Base-by-base conservation (phyloP, 2,113 vertebrate genomes). In the Agapornis roseicollis region DNA sequence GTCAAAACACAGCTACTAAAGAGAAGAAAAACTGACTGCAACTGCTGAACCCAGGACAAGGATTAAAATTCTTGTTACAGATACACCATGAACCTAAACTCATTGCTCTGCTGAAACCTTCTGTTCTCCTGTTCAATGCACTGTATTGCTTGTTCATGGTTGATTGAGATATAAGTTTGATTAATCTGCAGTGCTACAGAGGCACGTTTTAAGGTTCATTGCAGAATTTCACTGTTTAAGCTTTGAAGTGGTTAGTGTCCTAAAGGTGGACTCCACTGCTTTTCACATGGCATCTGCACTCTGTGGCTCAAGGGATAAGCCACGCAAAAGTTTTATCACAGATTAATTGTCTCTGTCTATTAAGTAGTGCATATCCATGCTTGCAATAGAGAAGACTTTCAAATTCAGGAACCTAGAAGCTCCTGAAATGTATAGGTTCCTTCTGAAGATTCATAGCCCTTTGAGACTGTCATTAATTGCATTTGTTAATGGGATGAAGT, bases 131-230 rank as follows among this genome's bases (percentile, higher is more conserved):
- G 12, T 49, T 77, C 66, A 86, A 4, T 56, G 69, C 66, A 79
- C 17, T 56, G 16, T 77, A 90, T 39, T 52, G 29, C 35, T 80
- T 92, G 58, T 82, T 94, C 82, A 42, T 82, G 42, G 73, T 18
- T 93, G 91, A 91, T 46, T 87, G 91, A 78, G 86, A 64, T 74
- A 68, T 56, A 90, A 96, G 2, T 80, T 84, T 0, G 3, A 93
- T 61, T 89, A 94, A 97, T 85, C 87, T 95, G 70, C 66, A 86
- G 42, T 77, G 88, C 87, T 86, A 29, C 72, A 77, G 42, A 82
- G 33, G 31, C 12, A 90, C 85, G 78, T 90, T 93, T 96, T 85
- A 89, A 96, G 90, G 93, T 68, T 93, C 92, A 90, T 84, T 94
- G 70, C 63, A 74, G 77, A 93, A 95, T 95, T 93, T 92, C 81